Evolutionary conservation across 2,113 vertebrate species (phyloP).

Genomic region (Patagioenas fasciata): DNA sequence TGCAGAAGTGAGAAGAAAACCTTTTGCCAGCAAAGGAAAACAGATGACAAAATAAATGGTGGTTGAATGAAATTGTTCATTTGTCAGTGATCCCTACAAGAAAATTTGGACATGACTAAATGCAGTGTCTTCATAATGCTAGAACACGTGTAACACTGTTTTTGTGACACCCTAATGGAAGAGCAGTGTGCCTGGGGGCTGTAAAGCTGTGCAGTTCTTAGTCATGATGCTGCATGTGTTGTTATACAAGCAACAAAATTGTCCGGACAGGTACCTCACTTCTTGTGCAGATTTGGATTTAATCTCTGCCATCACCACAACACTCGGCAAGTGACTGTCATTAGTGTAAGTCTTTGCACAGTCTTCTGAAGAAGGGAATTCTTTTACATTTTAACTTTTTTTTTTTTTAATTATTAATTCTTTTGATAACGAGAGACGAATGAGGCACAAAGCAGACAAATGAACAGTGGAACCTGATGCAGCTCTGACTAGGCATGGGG

Average conservation of each 20-base stretch:
- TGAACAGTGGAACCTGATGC: not conserved
- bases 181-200: not conserved
- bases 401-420: not conserved
- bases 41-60: not conserved
- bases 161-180: not conserved
- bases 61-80: not conserved
- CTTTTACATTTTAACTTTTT: not conserved
- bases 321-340: not conserved
- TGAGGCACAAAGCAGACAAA: not conserved
- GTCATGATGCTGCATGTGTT: fast-evolving
- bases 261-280: not conserved
- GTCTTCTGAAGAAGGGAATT: not conserved
- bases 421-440: not conserved
- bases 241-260: not conserved
- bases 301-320: not conserved
- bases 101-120: not conserved
- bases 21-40: not conserved
- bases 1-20: not conserved
- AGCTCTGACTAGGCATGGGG: not conserved
- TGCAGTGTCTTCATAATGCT: not conserved
- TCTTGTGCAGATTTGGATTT: not conserved
- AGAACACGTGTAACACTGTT: not conserved
- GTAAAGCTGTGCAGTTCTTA: not conserved
- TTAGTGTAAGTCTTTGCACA: not conserved
- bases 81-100: not conserved